phyloP scores from a whole-genome alignment of 2,888 invertebrate species.

The Trichopria drosophilae region DNA sequence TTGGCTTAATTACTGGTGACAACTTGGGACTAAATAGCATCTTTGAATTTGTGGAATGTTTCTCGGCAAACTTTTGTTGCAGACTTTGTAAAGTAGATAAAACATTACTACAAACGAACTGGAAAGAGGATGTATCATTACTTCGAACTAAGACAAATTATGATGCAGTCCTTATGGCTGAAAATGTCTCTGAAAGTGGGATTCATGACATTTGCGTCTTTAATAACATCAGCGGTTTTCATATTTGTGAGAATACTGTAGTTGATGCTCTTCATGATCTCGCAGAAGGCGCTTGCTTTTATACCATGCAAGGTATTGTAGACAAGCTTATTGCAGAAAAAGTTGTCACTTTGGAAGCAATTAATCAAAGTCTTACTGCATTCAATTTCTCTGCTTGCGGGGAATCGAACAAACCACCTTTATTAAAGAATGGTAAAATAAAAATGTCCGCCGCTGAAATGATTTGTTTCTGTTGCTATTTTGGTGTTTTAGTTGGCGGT shows the following conservation, averaged over 20 bases:
- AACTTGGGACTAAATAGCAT: conserved; percentile 23
- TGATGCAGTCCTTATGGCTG: conserved; percentile 1
- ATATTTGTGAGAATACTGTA: conserved; percentile 17
- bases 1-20: conserved; percentile 21
- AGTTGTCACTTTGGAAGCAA: conserved; percentile 4
- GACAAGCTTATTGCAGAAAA: conserved; percentile 4
- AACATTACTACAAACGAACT: background rate
- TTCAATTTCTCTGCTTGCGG: background rate
- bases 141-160: conserved; percentile 7
- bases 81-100: conserved; percentile 6
- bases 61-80: background rate
- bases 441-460: conserved; percentile 21
- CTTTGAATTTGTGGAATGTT: conserved; percentile 10
- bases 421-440: conserved; percentile 2
- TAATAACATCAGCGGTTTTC: background rate
- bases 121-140: conserved; percentile 5
- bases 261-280: conserved; percentile 25
- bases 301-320: conserved; percentile 13
- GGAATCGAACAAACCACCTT: background rate
- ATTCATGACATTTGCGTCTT: conserved; percentile 3
- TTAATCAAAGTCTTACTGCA: conserved; percentile 4
- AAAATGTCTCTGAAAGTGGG: conserved; percentile 1
- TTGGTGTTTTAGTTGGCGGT: conserved; percentile 17
- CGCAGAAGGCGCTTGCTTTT: conserved; percentile 18
- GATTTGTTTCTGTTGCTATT: conserved; percentile 18